A percentile compares a stretch with the other conserved stretches of the same genome.
Conservation (phyloP, 2,888 invertebrate genomes). For the Amaurobius ferox region DNA sequence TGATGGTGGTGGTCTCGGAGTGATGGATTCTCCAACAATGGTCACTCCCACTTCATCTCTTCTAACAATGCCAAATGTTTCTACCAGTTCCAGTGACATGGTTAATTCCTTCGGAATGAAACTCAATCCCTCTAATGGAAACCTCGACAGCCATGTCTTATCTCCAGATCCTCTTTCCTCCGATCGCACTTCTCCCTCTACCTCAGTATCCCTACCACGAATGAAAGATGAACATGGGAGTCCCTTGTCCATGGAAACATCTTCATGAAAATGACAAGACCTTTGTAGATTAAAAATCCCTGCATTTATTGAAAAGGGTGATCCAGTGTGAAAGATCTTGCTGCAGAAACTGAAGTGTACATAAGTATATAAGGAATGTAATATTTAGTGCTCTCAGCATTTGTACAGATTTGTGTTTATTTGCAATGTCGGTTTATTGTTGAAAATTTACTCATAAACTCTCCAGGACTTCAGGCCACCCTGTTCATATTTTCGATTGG, state of each 20-base stretch:
- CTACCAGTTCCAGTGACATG: slow-evolving; percentile 43
- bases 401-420: slow-evolving; percentile 9
- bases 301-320: slow-evolving; percentile 42
- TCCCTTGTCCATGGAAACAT: slow-evolving; percentile 57
- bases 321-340: slow-evolving; percentile 39
- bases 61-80: slow-evolving; percentile 38
- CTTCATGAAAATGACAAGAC: slow-evolving; percentile 32
- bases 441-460: not conserved
- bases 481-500: no score
- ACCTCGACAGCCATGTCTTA: slow-evolving; percentile 24
- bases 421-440: not conserved
- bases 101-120: slow-evolving; percentile 28
- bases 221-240: slow-evolving; percentile 36
- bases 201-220: slow-evolving; percentile 31
- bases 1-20: slow-evolving; percentile 60
- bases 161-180: slow-evolving; percentile 42
- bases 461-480: no score
- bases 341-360: slow-evolving; percentile 13
- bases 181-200: slow-evolving; percentile 30
- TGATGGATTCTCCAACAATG: slow-evolving; percentile 71
- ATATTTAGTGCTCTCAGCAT: slow-evolving; percentile 5
- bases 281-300: not conserved
- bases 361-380: slow-evolving; percentile 17
- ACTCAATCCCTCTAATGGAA: slow-evolving; percentile 46
- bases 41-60: slow-evolving; percentile 51